A percentile compares a stretch with the other conserved stretches of the same genome.
phyloP scores from a whole-genome alignment of 2,888 invertebrate species.

The Nomada goodeniana region DNA sequence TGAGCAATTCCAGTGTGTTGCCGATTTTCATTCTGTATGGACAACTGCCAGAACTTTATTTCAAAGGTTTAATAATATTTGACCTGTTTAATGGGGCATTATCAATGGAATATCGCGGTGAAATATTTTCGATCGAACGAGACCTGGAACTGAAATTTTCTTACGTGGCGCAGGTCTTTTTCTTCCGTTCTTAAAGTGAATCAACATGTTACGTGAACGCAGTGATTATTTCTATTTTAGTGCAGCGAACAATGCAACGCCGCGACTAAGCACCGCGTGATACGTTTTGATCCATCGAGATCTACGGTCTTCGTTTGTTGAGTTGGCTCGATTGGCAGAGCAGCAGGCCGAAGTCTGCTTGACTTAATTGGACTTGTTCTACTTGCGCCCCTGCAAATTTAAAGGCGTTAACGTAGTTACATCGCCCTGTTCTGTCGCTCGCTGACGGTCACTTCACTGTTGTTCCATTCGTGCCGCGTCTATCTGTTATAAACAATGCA shows the following conservation, averaged over 20 bases:
- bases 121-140: too few relatives aligned
- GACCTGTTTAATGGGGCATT: too few relatives aligned
- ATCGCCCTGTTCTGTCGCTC: neutral
- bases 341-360: neutral
- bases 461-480: too few relatives aligned
- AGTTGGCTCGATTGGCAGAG: neutral
- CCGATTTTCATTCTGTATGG: too few relatives aligned
- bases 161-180: neutral
- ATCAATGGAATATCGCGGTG: too few relatives aligned
- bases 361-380: conserved; percentile 5
- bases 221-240: neutral
- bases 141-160: neutral
- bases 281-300: neutral
- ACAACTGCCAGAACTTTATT: too few relatives aligned
- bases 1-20: too few relatives aligned
- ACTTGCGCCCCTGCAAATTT: neutral
- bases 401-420: neutral
- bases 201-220: neutral
- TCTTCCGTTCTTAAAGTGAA: too few relatives aligned
- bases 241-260: neutral
- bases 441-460: too few relatives aligned
- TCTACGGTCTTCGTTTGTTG: neutral
- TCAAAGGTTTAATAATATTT: too few relatives aligned
- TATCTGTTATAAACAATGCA: too few relatives aligned
- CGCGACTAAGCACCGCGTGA: neutral